These are phyloP conservation scores for Eristalis intricaria DNA, from an alignment of 2,888 invertebrate species.

Conservation along the genomic window DNA sequence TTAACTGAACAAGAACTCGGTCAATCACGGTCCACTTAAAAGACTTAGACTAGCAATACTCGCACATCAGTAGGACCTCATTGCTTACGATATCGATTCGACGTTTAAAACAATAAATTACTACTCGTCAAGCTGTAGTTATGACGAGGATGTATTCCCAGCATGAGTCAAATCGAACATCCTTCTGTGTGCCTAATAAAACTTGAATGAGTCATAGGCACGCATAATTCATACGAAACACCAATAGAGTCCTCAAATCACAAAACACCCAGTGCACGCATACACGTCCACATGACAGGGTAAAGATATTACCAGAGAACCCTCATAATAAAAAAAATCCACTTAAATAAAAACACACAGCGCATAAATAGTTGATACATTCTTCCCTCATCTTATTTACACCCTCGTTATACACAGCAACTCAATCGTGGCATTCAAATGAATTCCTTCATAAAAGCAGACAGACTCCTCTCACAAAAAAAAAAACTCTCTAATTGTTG, in stretches of 20 bases:
- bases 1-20: no score
- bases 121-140: no score
- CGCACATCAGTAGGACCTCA: no score
- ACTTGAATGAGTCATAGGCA: not conserved
- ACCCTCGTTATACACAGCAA: conserved; percentile 32
- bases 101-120: no score
- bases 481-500: conserved; percentile 45
- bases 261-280: not conserved
- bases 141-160: no score
- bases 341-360: not conserved
- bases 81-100: no score
- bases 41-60: no score
- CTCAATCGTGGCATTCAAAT: conserved; percentile 32
- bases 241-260: not conserved
- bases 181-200: not conserved
- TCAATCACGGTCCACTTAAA: no score
- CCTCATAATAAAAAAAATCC: not conserved
- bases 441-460: conserved; percentile 16
- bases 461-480: conserved; percentile 13
- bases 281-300: not conserved
- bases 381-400: conserved; percentile 1
- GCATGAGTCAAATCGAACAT: no score
- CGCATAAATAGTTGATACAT: not conserved
- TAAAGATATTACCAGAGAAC: not conserved
- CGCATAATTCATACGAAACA: not conserved